A percentile compares a stretch with the other conserved stretches of the same genome.
These are phyloP conservation scores for Choristoneura rosaceana DNA, from an alignment of 2,888 invertebrate species.

Conservation along the genomic window DNA sequence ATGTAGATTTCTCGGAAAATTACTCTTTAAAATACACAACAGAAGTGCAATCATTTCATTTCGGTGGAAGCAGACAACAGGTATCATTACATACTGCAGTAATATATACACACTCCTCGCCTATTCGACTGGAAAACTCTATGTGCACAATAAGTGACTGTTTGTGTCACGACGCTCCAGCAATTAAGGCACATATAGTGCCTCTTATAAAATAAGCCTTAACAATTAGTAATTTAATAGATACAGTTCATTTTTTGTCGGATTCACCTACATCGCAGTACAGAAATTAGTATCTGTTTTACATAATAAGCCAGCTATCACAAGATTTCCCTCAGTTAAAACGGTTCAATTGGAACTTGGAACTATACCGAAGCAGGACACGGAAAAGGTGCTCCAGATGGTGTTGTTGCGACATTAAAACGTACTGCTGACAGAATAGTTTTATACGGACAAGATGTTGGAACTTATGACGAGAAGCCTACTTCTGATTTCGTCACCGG, in stretches of 20 bases:
- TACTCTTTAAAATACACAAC: neutral
- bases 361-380: neutral
- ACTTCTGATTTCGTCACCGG: no score
- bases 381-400: slow-evolving; percentile 3
- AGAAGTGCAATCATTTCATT: slow-evolving; percentile 13
- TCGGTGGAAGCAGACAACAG: slow-evolving; percentile 1
- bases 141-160: slow-evolving; percentile 1
- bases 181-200: neutral
- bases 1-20: slow-evolving; percentile 6
- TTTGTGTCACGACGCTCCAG: slow-evolving; percentile 1
- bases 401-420: neutral
- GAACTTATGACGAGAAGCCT: no score
- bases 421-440: neutral
- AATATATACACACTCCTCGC: slow-evolving; percentile 2
- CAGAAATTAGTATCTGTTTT: neutral
- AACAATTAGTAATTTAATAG: slow-evolving; percentile 1
- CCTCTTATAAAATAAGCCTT: neutral
- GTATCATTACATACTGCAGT: slow-evolving; percentile 11
- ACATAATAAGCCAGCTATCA: neutral
- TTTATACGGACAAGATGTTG: neutral
- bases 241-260: slow-evolving; percentile 13
- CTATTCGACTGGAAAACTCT: neutral
- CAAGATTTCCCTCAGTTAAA: neutral
- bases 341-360: neutral
- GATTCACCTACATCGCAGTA: slow-evolving; percentile 8